These are phyloP conservation scores for Resseliella maxima DNA, from an alignment of 2,888 invertebrate species.

Conservation along the genomic window DNA sequence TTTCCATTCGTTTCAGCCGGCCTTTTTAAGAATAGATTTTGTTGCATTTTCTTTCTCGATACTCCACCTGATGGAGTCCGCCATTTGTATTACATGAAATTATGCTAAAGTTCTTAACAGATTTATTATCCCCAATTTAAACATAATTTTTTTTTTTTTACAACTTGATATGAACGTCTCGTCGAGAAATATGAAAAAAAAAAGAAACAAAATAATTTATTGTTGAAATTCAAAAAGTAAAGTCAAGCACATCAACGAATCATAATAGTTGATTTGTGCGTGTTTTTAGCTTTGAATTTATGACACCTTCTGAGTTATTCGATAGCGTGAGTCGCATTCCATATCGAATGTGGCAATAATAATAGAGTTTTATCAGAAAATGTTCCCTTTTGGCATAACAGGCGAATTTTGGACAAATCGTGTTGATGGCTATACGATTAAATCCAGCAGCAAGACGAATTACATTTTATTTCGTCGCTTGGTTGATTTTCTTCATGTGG, in stretches of 20 bases:
- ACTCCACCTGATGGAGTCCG: neutral
- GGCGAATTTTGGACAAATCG: neutral
- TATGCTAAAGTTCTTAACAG: neutral
- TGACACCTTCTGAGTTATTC: neutral
- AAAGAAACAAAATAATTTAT: neutral
- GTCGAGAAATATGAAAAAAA: neutral
- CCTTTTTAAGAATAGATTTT: neutral
- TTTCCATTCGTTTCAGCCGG: neutral
- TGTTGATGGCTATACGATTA: neutral
- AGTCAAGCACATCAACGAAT: neutral
- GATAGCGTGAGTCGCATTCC: conserved; percentile 1
- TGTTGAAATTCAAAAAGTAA: neutral
- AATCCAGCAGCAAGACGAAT: neutral
- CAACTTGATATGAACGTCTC: neutral
- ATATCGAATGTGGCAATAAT: neutral
- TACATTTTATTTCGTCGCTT: neutral
- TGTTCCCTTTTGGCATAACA: neutral
- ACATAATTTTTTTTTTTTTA: neutral
- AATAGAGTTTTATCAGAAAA: conserved; percentile 3
- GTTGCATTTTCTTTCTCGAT: neutral
- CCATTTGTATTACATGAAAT: neutral
- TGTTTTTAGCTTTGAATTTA: neutral
- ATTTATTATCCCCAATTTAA: neutral
- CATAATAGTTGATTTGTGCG: neutral
- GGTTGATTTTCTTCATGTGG: conserved; percentile 3